Base-by-base conservation (phyloP, 1,140 invertebrate genomes). In the Conus ventricosus region DNA sequence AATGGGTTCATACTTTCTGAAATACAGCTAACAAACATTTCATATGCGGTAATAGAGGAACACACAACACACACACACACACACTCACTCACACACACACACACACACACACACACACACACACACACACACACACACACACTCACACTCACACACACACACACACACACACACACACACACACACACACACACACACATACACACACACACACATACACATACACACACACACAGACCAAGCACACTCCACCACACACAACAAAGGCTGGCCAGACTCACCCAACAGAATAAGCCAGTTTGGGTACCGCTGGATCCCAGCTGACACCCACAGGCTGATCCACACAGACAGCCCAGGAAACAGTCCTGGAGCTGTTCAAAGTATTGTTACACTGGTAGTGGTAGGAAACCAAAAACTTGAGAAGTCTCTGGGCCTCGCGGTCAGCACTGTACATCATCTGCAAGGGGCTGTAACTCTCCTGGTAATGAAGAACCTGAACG, bases 321-420 rank as follows among this genome's bases (percentile, higher is more conserved):
- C 92, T 93, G 39, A 94, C 87, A 23, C 93, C 93, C 54, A 89
- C 88, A 55, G 91, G 90, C 53, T 88, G 85, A 53, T 94, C 94
- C 39, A 89, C 84, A 90, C 94, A 94, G 7, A 94, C 85, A 23
- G 91, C 91, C 93, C 93, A 95, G 27, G 88, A 85, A 5, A 93
- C 91, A 17, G 82, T 83, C 87, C 94, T 94, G 5, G 88, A 89
- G n/a, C 90, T 91, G 63, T 92, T 89, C 75, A 93, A 51, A 7
- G 94, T 92, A 75, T n/a, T 86, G 84, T 94, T 94, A 90, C 94
- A 95, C 90, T 94, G 93, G 78, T 92, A 93, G 63, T 95, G 92
- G 84, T 94, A 92, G 4, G 92, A 90, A 17, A 92, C 93, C 51
- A 95, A 93, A 84, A 95, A 94, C 82, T 93, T 92, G 7, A 95